phyloP scores from a whole-genome alignment of 2,113 vertebrate genomes.

The Muntiacus muntjak region DNA sequence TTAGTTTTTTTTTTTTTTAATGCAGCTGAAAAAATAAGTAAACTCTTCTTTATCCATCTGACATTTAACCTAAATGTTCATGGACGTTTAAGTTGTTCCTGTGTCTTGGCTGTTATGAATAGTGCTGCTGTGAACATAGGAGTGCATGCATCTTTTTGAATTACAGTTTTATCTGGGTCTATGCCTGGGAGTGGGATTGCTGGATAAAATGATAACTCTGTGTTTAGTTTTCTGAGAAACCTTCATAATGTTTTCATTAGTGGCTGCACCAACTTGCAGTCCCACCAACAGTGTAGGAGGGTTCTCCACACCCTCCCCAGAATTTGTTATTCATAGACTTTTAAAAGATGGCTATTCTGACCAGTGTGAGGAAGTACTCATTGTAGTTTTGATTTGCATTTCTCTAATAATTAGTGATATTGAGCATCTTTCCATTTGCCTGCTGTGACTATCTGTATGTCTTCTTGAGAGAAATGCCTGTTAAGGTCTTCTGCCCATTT shows the following conservation, averaged over 20 bases:
- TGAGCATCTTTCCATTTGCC: neutral
- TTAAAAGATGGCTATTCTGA: neutral
- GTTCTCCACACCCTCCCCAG: neutral
- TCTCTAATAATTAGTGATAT: neutral
- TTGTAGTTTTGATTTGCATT: neutral
- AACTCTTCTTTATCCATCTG: neutral
- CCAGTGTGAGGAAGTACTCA: neutral
- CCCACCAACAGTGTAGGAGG: neutral
- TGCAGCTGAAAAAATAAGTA: neutral
- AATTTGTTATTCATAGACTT: neutral
- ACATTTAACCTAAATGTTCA: neutral
- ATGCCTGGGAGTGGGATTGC: neutral
- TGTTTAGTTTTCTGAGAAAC: neutral
- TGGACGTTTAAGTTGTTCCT: neutral
- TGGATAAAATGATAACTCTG: neutral
- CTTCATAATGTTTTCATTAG: neutral
- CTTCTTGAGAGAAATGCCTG: neutral
- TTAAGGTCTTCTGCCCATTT: neutral
- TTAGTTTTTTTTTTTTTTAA: neutral
- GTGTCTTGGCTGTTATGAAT: neutral
- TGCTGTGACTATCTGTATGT: neutral
- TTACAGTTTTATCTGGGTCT: neutral
- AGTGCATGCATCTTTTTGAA: neutral
- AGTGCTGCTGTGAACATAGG: neutral
- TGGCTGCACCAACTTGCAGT: neutral